Base-by-base conservation (phyloP, 1,140 invertebrate genomes). In the Copidosoma floridanum region DNA sequence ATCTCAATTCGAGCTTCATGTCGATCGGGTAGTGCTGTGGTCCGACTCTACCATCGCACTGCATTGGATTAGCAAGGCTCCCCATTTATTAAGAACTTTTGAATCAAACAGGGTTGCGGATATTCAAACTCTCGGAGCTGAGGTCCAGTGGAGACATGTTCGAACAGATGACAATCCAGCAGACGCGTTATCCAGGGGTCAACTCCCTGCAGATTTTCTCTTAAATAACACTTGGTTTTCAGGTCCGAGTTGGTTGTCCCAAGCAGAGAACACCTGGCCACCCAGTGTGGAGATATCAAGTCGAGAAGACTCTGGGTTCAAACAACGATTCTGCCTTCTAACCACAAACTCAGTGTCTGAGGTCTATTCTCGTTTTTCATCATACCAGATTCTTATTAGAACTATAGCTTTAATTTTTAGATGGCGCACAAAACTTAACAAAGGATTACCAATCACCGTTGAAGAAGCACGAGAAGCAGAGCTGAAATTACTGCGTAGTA, bases 1-100 rank as follows among this genome's bases (percentile, higher is more conserved):
- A 23, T 5, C 43, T 44, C 50, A 65, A 10, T 63, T 72, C 23
- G 65, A 50, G 46, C 6, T 35, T 6, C 27, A 44, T 7, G 35
- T 24, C 18, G 2, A 27, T 11, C 40, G 32, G n/a, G 20, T 44
- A 6, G 41, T 27, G n/a, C 27, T 63, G 23, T 78, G 74, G 57
- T 51, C 24, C 1, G 59, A 65, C 43, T 68, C 61, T 0, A 64
- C 50, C 10, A 65, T 65, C 3, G 44, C 23, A 0, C 23, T 76
- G 23, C 56, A 61, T n/a, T 76, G 74, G 74, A 29, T 76, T 20
- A 63, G 58, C 16, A 71, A 58, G 11, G 24, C 64, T 11, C 59
- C 71, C 20, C 47, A 68, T 38, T 18, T 48, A 10, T 62, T 72
- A 38, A 69, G 71, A 41, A 50, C 59, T 10, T 75, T 71, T 60